Base-by-base conservation (phyloP, 2,797 vertebrate genomes). In the Chanos chanos region DNA sequence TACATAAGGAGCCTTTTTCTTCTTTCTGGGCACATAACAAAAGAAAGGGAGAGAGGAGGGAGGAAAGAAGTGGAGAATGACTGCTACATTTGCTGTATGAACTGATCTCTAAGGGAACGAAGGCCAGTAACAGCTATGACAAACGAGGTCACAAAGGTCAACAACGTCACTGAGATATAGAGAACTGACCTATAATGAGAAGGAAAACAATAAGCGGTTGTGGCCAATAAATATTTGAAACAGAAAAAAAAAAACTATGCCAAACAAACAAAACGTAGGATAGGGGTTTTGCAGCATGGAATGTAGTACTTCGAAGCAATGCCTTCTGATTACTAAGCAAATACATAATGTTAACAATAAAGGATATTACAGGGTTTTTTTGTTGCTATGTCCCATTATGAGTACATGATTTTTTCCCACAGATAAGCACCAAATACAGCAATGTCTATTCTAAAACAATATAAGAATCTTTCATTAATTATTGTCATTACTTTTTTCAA, bases 351-450 rank as follows among this genome's bases (percentile, higher is more conserved):
- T 84, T 90, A 85, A 93, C 90, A 92, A 88, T 88, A 90, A 92
- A 88, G 85, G 88, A 85, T 86, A 86, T 91, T 90, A 91, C 89
- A 83, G 81, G 85, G 89, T 88, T 91, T 84, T 78, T 85, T 82
- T 87, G 85, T 71, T 73, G 52, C 60, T 74, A 77, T 75, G 80
- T 85, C 83, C 83, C 85, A 87, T 89, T 85, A 89, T 83, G 90
- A 89, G 87, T 92, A 94, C 93, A 93, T 91, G 84, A 88, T 93
- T 87, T 80, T 22, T 89, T 92, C 92, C 92, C 94, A 96, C 95
- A 93, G 87, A 93, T 92, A 95, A 95, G 94, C 95, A 94, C 93
- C 94, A 89, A 94, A 95, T 97, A 97, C 92, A 94, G 94, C 93
- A 93, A 95, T 91, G 89, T 85, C 94, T 97, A 95, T 85, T 94